Evolutionary conservation across 2,113 vertebrate genomes (phyloP).

Genomic region (Centrocercus urophasianus): DNA sequence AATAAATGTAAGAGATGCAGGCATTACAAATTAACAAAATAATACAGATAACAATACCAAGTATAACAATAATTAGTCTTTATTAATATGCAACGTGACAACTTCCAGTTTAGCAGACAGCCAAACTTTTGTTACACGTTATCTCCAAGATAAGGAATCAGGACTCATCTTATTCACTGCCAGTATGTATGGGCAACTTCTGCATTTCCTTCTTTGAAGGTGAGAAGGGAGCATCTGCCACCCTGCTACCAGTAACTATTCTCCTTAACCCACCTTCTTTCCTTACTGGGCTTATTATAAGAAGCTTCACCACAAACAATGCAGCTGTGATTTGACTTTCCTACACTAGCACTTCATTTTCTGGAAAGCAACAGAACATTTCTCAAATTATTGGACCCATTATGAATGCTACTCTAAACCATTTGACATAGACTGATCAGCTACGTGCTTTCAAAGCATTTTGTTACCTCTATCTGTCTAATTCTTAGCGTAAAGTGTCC

Average conservation of each 20-base stretch:
- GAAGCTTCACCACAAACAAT: background rate
- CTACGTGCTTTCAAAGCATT: background rate
- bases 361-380: background rate
- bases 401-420: background rate
- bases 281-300: background rate
- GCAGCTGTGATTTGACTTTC: background rate
- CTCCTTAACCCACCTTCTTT: background rate
- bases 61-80: background rate
- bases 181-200: fast-evolving
- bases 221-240: background rate
- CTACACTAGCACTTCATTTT: background rate
- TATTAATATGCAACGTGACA: background rate
- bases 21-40: background rate
- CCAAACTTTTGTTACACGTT: background rate
- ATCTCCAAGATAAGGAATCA: background rate
- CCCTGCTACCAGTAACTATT: background rate
- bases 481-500: background rate
- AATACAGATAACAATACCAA: background rate
- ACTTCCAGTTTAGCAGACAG: background rate
- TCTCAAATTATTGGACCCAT: background rate
- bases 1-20: background rate
- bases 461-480: background rate
- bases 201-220: background rate
- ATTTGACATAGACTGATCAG: background rate
- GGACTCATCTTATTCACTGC: background rate